Evolutionary conservation across 2,888 invertebrate species (phyloP).

Genomic region (Rhodophaea formosa): DNA sequence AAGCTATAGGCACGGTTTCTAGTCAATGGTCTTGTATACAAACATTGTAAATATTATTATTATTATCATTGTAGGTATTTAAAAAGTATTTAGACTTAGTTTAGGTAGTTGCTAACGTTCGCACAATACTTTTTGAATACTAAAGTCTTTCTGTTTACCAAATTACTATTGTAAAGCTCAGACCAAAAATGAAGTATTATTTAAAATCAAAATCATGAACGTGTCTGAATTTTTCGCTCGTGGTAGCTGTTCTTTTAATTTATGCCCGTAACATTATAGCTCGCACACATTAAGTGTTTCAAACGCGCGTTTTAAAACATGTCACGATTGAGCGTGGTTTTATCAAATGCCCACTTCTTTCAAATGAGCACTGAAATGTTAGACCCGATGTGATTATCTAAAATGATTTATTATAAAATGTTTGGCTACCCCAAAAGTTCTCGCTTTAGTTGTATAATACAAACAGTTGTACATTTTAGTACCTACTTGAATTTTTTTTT

Average conservation of each 20-base stretch:
- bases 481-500: too few relatives aligned
- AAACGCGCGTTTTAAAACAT: too few relatives aligned
- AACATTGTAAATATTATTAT: slow-evolving; percentile 61
- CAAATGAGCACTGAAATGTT: too few relatives aligned
- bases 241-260: slow-evolving; percentile 27
- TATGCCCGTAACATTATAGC: slow-evolving; percentile 12
- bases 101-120: slow-evolving; percentile 62
- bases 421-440: too few relatives aligned
- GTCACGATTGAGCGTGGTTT: too few relatives aligned
- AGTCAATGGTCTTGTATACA: slow-evolving; percentile 76
- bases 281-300: too few relatives aligned
- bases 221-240: slow-evolving; percentile 13
- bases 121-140: slow-evolving; percentile 63
- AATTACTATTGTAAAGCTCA: slow-evolving; percentile 12
- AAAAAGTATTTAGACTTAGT: slow-evolving; percentile 55
- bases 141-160: slow-evolving; percentile 24
- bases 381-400: too few relatives aligned
- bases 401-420: too few relatives aligned
- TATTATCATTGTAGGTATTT: slow-evolving; percentile 60
- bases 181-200: slow-evolving; percentile 14
- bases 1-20: slow-evolving; percentile 67
- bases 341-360: too few relatives aligned
- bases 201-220: slow-evolving; percentile 25
- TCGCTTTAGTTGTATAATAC: too few relatives aligned
- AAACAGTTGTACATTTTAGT: too few relatives aligned